These are phyloP conservation scores for Syngnathoides biaculeatus DNA, from an alignment of 2,113 vertebrate species.

Conservation along the genomic window DNA sequence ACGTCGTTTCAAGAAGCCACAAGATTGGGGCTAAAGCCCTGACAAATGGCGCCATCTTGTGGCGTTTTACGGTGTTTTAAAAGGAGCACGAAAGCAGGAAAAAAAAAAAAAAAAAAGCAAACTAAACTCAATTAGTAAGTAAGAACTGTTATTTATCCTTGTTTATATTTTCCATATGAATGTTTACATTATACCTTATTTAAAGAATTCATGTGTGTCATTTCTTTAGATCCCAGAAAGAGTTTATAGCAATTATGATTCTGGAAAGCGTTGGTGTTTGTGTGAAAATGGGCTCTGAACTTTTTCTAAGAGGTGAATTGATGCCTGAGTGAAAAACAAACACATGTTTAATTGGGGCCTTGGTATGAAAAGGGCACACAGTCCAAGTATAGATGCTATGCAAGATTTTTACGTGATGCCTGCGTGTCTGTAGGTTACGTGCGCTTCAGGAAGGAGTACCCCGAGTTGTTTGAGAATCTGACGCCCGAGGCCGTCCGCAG, in stretches of 20 bases:
- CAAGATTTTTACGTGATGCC: slow-evolving; percentile 37
- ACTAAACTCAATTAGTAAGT: no score
- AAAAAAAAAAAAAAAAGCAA: no score
- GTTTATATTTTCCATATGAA: no score
- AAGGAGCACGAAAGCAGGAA: no score
- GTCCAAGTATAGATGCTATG: slow-evolving; percentile 4
- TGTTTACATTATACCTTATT: no score
- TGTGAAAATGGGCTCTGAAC: slow-evolving; percentile 6
- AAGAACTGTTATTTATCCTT: no score
- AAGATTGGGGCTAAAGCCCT: no score
- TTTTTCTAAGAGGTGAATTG: slow-evolving; percentile 39
- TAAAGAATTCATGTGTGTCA: no score
- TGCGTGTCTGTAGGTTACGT: slow-evolving; percentile 81
- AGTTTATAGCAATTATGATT: neutral
- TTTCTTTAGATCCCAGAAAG: no score
- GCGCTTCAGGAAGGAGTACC: slow-evolving; percentile 90
- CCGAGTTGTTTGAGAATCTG: slow-evolving; percentile 90
- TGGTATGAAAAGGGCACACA: slow-evolving; percentile 14
- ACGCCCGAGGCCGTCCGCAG: slow-evolving; percentile 86
- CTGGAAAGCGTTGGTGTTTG: neutral
- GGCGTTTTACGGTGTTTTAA: no score
- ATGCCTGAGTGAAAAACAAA: slow-evolving; percentile 1
- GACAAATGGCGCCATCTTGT: no score
- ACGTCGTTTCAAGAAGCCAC: no score
- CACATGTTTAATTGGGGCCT: slow-evolving; percentile 42